Evolutionary conservation across 2,888 invertebrate species (phyloP).

Genomic region (Polylopha cassiicola): DNA sequence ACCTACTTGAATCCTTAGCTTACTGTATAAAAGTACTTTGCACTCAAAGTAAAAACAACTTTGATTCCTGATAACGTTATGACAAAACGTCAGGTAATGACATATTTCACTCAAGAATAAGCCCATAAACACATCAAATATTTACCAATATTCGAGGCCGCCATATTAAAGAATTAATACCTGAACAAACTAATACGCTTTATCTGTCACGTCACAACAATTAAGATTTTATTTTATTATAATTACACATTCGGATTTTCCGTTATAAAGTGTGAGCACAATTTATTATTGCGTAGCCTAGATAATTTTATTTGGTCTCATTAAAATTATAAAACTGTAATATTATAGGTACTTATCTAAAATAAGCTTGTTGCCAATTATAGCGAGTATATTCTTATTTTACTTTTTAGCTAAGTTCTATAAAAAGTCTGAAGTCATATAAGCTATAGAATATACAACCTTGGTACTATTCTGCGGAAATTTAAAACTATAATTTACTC

Average conservation of each 20-base stretch:
- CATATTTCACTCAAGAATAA: constrained; percentile 18
- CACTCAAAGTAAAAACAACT: constrained; percentile 18
- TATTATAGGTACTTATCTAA: too few relatives aligned
- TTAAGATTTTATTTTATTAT: constrained; percentile 15
- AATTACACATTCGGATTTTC: constrained; percentile 15
- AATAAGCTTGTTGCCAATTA: too few relatives aligned
- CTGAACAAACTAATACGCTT: constrained; percentile 35
- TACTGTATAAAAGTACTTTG: too few relatives aligned
- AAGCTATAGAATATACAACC: too few relatives aligned
- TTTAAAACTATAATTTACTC: too few relatives aligned
- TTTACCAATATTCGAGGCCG: constrained; percentile 22
- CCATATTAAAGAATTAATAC: constrained; percentile 37
- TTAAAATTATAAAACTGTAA: too few relatives aligned
- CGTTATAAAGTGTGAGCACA: constrained; percentile 2
- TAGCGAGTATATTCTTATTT: too few relatives aligned
- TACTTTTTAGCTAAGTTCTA: too few relatives aligned
- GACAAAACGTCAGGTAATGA: constrained; percentile 20
- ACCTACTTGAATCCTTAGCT: too few relatives aligned
- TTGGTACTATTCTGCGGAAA: too few relatives aligned
- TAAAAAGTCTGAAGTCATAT: too few relatives aligned
- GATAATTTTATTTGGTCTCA: too few relatives aligned
- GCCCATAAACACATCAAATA: constrained; percentile 19
- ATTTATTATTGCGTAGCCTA: constrained; percentile 5
- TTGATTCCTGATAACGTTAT: constrained; percentile 21
- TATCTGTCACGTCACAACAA: constrained; percentile 18